phyloP scores from a whole-genome alignment of 1,140 invertebrate genomes.

The Eriocheir sinensis region DNA sequence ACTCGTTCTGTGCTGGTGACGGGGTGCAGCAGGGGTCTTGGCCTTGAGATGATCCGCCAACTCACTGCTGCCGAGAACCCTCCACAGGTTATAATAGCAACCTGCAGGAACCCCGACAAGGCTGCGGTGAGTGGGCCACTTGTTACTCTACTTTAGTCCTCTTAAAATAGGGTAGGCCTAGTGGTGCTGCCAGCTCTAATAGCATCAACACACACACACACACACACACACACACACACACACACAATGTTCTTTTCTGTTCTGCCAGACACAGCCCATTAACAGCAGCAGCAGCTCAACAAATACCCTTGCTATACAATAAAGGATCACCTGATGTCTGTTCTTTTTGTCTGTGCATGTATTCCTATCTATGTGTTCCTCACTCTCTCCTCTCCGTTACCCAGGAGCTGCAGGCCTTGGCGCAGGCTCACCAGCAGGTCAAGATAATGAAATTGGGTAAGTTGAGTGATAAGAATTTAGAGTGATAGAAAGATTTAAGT shows the following conservation, averaged over 20 bases:
- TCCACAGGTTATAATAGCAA: slow-evolving; percentile 87
- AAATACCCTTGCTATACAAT: neutral
- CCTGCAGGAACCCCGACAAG: slow-evolving; percentile 85
- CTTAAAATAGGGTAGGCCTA: neutral
- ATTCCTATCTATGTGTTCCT: neutral
- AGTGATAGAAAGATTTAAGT: no score
- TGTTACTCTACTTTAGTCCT: neutral
- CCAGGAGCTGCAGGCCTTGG: slow-evolving; percentile 21
- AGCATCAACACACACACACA: neutral
- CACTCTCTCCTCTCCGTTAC: neutral
- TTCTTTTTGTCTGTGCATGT: neutral
- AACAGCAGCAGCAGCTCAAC: neutral
- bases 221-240: neutral
- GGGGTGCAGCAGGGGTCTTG: slow-evolving; percentile 93
- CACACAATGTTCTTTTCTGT: neutral
- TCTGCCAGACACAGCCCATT: neutral
- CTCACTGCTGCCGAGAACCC: slow-evolving; percentile 83
- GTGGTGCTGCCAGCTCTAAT: neutral
- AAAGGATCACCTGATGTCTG: neutral
- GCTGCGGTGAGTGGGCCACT: slow-evolving; percentile 52
- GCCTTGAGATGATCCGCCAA: slow-evolving; percentile 91
- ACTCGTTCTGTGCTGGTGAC: slow-evolving; percentile 87
- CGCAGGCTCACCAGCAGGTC: neutral
- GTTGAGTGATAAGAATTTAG: neutral
- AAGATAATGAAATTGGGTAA: slow-evolving; percentile 37